Conservation (phyloP, 2,888 invertebrate genomes). For the Leptinotarsa tumamoca region DNA sequence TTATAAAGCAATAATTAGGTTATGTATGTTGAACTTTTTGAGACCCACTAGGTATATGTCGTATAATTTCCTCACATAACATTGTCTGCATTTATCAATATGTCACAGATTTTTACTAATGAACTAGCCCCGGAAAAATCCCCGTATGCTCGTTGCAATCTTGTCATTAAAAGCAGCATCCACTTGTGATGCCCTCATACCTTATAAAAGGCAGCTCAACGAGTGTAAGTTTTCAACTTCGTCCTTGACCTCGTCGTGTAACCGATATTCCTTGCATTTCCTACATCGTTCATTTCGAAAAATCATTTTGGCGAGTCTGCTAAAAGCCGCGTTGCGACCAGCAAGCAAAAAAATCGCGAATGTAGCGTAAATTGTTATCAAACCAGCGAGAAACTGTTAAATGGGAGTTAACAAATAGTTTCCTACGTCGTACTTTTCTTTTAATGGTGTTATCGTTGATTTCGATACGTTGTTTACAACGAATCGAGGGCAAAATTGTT, state of each 20-base stretch:
- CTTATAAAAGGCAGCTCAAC: not conserved
- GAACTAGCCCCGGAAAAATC: not conserved
- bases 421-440: not conserved
- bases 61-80: no score
- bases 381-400: not conserved
- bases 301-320: conserved; percentile 14
- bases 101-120: no score
- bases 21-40: no score
- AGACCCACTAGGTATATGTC: no score
- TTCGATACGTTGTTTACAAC: not conserved
- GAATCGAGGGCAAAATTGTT: not conserved
- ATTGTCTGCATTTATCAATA: no score
- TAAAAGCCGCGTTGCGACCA: not conserved
- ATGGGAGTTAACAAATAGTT: conserved; percentile 17
- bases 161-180: not conserved
- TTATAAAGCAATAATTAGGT: no score
- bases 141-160: not conserved
- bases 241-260: conserved; percentile 15
- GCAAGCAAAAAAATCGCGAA: conserved; percentile 10
- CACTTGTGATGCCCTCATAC: not conserved
- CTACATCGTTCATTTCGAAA: conserved; percentile 10
- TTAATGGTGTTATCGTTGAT: not conserved
- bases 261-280: conserved; percentile 11
- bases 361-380: conserved; percentile 12
- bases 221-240: not conserved